phyloP scores from a whole-genome alignment of 2,888 invertebrate species.

The Lithophane leautieri region DNA sequence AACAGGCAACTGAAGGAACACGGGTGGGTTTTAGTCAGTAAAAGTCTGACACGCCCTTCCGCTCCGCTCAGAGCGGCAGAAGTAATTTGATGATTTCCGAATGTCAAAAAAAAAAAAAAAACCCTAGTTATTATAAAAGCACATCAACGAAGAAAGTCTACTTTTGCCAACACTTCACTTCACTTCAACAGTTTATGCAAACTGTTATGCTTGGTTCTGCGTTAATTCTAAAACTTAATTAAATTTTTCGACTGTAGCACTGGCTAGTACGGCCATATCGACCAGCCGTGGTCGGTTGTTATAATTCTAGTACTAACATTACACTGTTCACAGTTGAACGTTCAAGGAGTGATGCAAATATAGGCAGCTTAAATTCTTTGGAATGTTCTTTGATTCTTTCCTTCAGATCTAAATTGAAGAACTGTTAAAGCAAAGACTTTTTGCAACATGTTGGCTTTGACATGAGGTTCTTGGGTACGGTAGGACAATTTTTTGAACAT shows the following conservation, averaged over 20 bases:
- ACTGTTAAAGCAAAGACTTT: not conserved
- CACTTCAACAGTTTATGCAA: slow-evolving; percentile 36
- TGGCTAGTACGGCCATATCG: not conserved
- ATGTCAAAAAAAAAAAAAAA: too few relatives aligned
- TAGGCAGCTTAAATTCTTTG: not conserved
- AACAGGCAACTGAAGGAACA: too few relatives aligned
- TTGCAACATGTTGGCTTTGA: not conserved
- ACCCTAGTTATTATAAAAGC: not conserved
- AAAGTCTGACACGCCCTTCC: too few relatives aligned
- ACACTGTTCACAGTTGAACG: not conserved
- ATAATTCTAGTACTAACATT: slow-evolving; percentile 7
- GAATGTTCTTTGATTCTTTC: not conserved
- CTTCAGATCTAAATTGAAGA: not conserved
- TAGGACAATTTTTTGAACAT: too few relatives aligned
- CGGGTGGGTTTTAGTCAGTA: too few relatives aligned
- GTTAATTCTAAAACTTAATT: slow-evolving; percentile 47
- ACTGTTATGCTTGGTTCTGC: slow-evolving; percentile 12
- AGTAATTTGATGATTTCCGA: too few relatives aligned
- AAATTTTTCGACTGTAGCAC: slow-evolving; percentile 26
- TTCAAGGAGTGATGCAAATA: not conserved
- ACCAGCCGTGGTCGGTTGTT: slow-evolving; percentile 22
- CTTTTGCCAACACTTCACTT: not conserved
- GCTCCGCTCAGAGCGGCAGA: too few relatives aligned
- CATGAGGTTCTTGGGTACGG: not conserved
- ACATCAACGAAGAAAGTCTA: not conserved